Conservation (phyloP, 1,140 invertebrate genomes). For the Augochlora pura region DNA sequence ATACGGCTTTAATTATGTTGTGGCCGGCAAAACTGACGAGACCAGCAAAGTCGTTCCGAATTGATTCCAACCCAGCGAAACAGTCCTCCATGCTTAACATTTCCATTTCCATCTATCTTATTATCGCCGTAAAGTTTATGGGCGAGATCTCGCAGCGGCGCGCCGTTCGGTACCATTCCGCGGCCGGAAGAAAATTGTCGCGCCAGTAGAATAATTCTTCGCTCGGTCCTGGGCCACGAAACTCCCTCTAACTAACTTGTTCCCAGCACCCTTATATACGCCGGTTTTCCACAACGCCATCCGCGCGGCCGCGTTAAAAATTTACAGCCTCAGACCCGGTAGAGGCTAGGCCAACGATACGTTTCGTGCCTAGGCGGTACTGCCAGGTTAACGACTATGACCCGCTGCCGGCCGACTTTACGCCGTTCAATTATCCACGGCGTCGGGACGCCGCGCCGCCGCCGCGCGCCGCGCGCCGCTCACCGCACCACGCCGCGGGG, state of each 20-base stretch:
- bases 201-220: neutral
- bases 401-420: slow-evolving; percentile 40
- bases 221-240: neutral
- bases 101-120: neutral
- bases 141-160: neutral
- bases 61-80: neutral
- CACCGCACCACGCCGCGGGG: neutral
- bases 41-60: too few species aligned
- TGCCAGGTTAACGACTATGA: slow-evolving; percentile 49
- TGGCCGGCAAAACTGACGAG: too few species aligned
- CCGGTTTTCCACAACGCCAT: neutral
- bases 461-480: too few species aligned
- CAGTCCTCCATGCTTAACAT: neutral
- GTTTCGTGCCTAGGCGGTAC: slow-evolving; percentile 39
- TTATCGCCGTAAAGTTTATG: neutral
- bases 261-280: neutral
- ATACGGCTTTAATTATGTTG: too few species aligned
- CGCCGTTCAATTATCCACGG: slow-evolving; percentile 57
- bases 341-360: slow-evolving; percentile 36
- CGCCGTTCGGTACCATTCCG: neutral
- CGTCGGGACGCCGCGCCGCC: slow-evolving; percentile 8
- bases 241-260: neutral
- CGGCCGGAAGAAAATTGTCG: neutral
- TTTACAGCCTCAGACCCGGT: slow-evolving; percentile 8
- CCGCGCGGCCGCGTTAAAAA: slow-evolving; percentile 21